Evolutionary conservation across 1,140 invertebrate species (phyloP).

Genomic region (Drosophila serrata): DNA sequence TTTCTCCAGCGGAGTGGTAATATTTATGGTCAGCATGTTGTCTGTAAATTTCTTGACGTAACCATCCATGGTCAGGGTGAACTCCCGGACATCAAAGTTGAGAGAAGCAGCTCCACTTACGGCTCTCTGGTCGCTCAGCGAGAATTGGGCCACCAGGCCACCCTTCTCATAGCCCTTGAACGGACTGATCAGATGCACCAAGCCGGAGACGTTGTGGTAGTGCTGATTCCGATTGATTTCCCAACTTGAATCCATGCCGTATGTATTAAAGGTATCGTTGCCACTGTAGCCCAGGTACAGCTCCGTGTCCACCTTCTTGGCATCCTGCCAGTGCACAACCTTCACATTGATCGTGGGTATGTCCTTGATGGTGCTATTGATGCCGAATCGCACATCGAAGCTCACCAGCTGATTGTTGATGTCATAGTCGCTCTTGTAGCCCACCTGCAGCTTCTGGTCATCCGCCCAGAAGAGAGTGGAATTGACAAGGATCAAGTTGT

Average conservation of each 20-base stretch:
- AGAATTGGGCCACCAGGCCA: constrained; percentile 88
- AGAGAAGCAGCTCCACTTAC: constrained; percentile 89
- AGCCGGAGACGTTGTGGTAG: constrained; percentile 87
- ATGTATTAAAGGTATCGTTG: constrained; percentile 84
- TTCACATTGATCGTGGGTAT: constrained; percentile 87
- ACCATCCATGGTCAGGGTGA: constrained; percentile 88
- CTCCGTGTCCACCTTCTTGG: constrained; percentile 86
- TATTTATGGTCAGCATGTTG: constrained; percentile 89
- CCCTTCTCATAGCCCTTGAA: constrained; percentile 89
- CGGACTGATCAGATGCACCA: constrained; percentile 86
- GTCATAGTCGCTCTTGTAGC: constrained; percentile 86
- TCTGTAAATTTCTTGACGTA: constrained; percentile 88
- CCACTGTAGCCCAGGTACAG: constrained; percentile 85
- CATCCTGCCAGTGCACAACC: constrained; percentile 86
- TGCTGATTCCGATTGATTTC: constrained; percentile 83
- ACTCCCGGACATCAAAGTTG: constrained; percentile 89
- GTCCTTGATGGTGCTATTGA: constrained; percentile 87
- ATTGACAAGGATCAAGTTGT: constrained; percentile 80
- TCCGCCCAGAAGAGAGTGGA: constrained; percentile 87
- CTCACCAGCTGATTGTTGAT: constrained; percentile 78
- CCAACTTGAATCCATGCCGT: constrained; percentile 87
- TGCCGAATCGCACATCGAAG: constrained; percentile 86
- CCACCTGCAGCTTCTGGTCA: constrained; percentile 86
- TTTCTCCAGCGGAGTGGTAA: constrained; percentile 90
- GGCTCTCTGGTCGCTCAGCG: constrained; percentile 87